Base-by-base conservation (phyloP, 2,797 vertebrate genomes). In the Galagoides demidoff region DNA sequence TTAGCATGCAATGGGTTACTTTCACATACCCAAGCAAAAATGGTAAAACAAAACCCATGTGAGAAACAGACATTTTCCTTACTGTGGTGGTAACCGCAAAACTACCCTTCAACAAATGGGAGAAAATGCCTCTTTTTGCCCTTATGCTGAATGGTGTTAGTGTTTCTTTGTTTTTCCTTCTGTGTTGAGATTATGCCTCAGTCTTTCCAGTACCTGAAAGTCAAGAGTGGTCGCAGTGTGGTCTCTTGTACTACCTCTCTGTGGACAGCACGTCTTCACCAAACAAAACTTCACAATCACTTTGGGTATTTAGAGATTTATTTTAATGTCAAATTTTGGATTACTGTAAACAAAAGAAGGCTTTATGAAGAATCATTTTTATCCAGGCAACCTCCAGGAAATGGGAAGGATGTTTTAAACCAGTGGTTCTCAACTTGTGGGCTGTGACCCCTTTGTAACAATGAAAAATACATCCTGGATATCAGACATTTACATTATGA, bases 311-410 rank as follows among this genome's bases (percentile, higher is more conserved):
- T 61, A 52, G 8, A 14, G 20, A 29, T 74, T 89, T 79, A 45
- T 78, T 84, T 71, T 43, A 78, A 77, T 29, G 63, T 78, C 29
- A 77, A 82, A 70, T 83, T 23, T 90, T 92, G 82, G 43, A 7
- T 94, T 94, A 74, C 4, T 88, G 0, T 71, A 92, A 63, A 90
- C 90, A 14, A 71, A 94, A 70, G 61, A 77, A 90, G 20, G n/a
- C 25, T 77, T 9, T 5, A 27, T 34, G 11, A 95, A 76, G 13
- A 92, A 85, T 49, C 11, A 9, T 43, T 90, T 78, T 90, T 4
- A 83, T 84, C 7, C 37, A 74, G n/a, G 37, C 37, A 83, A 39
- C 14, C 23, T 78, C 13, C 5, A 66, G 29, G 23, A 90, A 92
- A 85, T 13, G 13, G n/a, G 59, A 85, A 90, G 7, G 7, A 71